phyloP scores from a whole-genome alignment of 2,888 invertebrate genomes.

The Dryocosmus kuriphilus region DNA sequence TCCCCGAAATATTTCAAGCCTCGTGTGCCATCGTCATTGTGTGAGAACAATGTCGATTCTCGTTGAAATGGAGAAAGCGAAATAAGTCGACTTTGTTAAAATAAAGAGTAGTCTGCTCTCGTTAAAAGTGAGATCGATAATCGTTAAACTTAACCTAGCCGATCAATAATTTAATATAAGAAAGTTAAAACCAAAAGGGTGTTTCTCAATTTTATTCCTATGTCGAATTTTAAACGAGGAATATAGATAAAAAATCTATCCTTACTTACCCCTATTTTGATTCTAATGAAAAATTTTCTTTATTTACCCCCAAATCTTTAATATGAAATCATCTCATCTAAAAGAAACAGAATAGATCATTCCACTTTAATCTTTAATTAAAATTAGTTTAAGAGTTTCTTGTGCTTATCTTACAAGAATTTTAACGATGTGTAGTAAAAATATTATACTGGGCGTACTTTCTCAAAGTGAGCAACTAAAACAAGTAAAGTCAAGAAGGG shows the following conservation, averaged over 20 bases:
- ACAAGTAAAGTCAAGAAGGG: neutral
- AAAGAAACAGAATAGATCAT: too few relatives aligned
- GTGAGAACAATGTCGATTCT: slow-evolving; percentile 47
- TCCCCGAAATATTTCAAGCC: neutral
- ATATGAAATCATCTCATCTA: too few relatives aligned
- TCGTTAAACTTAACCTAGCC: neutral
- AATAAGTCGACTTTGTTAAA: neutral
- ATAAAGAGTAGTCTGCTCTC: slow-evolving; percentile 7
- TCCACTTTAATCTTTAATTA: slow-evolving; percentile 22
- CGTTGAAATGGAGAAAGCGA: neutral
- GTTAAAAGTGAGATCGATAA: slow-evolving; percentile 12
- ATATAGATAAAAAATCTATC: too few relatives aligned
- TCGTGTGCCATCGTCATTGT: slow-evolving; percentile 40
- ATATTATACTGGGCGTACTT: neutral
- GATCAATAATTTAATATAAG: slow-evolving; percentile 11
- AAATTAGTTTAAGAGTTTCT: neutral
- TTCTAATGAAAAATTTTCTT: too few relatives aligned
- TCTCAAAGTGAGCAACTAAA: neutral
- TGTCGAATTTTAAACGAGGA: too few relatives aligned
- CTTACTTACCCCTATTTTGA: too few relatives aligned
- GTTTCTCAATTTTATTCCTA: too few relatives aligned
- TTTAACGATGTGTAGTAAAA: neutral
- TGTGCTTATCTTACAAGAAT: slow-evolving; percentile 1
- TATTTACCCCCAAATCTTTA: too few relatives aligned
- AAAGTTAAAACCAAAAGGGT: neutral